These are phyloP conservation scores for Prionailurus bengalensis DNA, from an alignment of 2,113 vertebrate species.

Conservation along the genomic window DNA sequence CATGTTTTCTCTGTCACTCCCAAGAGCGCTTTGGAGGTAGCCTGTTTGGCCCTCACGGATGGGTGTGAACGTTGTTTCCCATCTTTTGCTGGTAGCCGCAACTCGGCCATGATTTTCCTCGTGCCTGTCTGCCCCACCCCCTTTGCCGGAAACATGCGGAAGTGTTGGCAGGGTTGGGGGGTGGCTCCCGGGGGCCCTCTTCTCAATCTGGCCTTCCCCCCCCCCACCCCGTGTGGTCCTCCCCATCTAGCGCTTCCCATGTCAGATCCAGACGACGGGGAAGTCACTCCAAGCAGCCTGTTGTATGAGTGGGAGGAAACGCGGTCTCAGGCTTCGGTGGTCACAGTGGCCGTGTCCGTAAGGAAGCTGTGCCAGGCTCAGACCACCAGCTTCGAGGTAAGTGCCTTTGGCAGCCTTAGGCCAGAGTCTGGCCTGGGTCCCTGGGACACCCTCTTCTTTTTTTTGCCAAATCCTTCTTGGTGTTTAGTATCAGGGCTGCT, in stretches of 20 bases:
- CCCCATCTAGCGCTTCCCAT: fast-evolving
- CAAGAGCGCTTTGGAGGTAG: neutral
- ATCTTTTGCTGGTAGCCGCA: neutral
- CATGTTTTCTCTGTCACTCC: neutral
- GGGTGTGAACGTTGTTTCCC: neutral
- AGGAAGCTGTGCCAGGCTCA: conserved; percentile 82
- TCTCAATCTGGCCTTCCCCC: neutral
- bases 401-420: neutral
- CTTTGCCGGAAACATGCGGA: fast-evolving
- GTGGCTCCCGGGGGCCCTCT: fast-evolving
- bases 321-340: neutral
- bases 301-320: conserved; percentile 79
- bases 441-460: neutral
- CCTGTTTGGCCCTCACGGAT: fast-evolving
- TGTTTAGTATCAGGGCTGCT: neutral
- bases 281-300: conserved; percentile 74
- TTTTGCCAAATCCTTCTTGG: neutral
- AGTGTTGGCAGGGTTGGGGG: fast-evolving
- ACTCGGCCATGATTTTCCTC: fast-evolving
- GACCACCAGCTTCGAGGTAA: conserved; percentile 81
- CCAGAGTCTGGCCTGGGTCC: neutral
- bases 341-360: conserved; percentile 54
- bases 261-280: conserved; percentile 56
- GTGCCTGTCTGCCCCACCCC: fast-evolving
- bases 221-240: fast-evolving